phyloP scores from a whole-genome alignment of 2,113 vertebrate species.

The Plotosus lineatus region DNA sequence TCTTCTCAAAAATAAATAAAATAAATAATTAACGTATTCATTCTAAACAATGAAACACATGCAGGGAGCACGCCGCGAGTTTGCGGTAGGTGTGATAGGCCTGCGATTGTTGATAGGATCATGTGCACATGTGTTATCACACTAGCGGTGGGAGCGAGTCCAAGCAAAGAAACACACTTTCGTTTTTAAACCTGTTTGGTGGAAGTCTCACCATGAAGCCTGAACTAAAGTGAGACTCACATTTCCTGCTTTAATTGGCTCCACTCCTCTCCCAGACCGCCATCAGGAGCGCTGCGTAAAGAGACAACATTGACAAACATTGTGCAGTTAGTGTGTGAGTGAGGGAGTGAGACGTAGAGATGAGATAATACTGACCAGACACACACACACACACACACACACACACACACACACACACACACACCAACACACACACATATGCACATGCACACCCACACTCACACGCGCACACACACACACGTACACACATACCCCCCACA shows the following conservation, averaged over 20 bases:
- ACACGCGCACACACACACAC: not conserved
- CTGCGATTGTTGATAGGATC: conserved; percentile 40
- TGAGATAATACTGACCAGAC: not conserved
- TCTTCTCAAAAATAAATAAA: not conserved
- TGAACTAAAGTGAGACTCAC: conserved; percentile 39
- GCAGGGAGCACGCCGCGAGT: not conserved
- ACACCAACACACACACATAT: conserved; percentile 17
- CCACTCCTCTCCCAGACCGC: conserved; percentile 6
- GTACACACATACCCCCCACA: too few relatives aligned
- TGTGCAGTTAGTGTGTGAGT: not conserved
- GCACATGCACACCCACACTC: not conserved
- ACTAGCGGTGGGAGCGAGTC: conserved; percentile 40
- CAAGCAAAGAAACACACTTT: conserved; percentile 45
- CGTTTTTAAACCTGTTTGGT: conserved; percentile 49
- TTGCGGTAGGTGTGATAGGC: conserved; percentile 34
- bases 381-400: not conserved
- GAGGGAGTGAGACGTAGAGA: not conserved
- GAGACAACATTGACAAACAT: not conserved
- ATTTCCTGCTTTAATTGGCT: conserved; percentile 45
- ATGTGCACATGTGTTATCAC: conserved; percentile 43
- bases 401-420: conserved; percentile 14
- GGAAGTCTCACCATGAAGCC: conserved; percentile 45
- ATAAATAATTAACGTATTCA: not conserved
- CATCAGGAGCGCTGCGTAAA: not conserved
- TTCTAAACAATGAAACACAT: conserved; percentile 25